Evolutionary conservation across 2,888 invertebrate genomes (phyloP), one percentile per base, ranked within the genome.

Genomic region (Saturnia pavonia): DNA sequence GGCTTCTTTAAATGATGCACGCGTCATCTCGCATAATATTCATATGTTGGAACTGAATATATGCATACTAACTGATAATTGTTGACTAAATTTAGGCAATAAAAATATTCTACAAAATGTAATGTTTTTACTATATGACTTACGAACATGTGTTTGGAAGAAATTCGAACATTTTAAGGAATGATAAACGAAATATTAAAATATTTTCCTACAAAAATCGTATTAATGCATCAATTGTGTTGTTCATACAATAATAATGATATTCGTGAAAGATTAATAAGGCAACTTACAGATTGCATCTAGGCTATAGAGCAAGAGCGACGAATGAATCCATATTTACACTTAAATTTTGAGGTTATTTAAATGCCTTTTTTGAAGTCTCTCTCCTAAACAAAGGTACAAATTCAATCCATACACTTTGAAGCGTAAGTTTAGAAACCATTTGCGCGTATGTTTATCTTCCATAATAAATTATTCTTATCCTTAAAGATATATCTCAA

Each of bases 221-320:
- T 69, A 69, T 42, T 79, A 80, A 81, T 78, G 80, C 82, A 83
- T 85, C 82, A 87, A 82, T 83, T 85, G 88, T 90, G 90, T 88
- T 80, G 72, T 79, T 14, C 85, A 85, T 83, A 84, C 79, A 80
- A 84, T 80, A 83, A 80, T 81, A 84, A 78, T 80, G 76, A 84
- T 85, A 84, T 14, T 16, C 83, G 82, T 76, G 75, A 78, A 77
- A 86, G 80, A 83, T 82, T 88, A 87, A 86, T 91, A 91, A 91
- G 91, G 91, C 91, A 91, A 85, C 87, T 84, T 88, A 88, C 85
- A 90, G 85, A 90, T 88, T 90, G 90, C 90, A 82, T 84, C 86
- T 86, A 84, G 67, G 16, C 9, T 16, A 40, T 25, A 51, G n/a
- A 69, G 45, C 67, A 51, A 67, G 25, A 48, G 65, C 40, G 40